Conservation (phyloP, 53 echinoderm and acorn worm genomes). For the Paelopatides confundens region DNA sequence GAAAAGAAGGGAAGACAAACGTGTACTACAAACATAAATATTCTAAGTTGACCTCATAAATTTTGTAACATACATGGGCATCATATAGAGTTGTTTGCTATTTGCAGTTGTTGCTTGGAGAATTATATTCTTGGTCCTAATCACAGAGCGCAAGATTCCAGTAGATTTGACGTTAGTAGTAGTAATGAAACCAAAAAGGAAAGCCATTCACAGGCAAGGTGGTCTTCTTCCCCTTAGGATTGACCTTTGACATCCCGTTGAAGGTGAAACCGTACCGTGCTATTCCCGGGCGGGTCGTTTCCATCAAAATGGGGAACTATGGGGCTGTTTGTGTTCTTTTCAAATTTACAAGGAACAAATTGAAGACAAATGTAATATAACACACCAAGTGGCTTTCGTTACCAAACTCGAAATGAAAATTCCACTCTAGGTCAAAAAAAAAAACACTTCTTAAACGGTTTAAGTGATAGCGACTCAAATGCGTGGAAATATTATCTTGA, state of each 20-base stretch:
- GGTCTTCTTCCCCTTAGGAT: neutral
- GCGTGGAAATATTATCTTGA: too few species aligned
- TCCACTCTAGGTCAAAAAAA: neutral
- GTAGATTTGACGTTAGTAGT: neutral
- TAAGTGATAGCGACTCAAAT: too few species aligned
- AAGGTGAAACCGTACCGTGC: neutral
- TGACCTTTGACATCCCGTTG: neutral
- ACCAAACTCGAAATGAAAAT: neutral
- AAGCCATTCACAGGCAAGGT: neutral
- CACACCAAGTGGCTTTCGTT: neutral
- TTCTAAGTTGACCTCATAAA: neutral
- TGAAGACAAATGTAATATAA: neutral
- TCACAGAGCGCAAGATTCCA: neutral
- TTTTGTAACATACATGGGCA: neutral
- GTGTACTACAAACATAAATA: neutral
- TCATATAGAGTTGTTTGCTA: neutral
- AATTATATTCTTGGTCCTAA: too few species aligned
- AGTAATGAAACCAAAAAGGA: neutral
- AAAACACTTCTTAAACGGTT: too few species aligned
- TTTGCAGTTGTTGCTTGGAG: neutral
- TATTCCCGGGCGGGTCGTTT: constrained; percentile 2
- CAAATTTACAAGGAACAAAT: neutral
- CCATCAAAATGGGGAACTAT: neutral
- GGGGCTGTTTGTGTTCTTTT: neutral
- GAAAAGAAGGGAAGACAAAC: neutral